A percentile compares a stretch with the other conserved stretches of the same genome.
Evolutionary conservation across 1,140 invertebrate species (phyloP).

Genomic region (Elymnias hypermnestra): DNA sequence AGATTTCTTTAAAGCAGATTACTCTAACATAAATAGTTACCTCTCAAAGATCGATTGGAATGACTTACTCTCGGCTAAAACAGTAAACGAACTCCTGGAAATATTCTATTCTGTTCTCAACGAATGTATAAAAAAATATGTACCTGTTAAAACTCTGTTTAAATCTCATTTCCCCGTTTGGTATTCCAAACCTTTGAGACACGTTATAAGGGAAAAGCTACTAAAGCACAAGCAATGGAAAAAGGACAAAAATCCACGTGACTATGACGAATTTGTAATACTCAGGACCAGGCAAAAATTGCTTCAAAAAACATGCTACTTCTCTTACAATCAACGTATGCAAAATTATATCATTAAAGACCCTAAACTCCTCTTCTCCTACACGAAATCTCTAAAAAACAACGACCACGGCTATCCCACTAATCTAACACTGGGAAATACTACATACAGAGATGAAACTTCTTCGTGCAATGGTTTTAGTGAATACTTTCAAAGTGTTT

Average conservation of each 20-base stretch:
- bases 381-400: too few relatives aligned
- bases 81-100: background rate
- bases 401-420: too few relatives aligned
- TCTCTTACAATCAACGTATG: too few relatives aligned
- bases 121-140: background rate
- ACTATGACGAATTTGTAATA: background rate
- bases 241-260: background rate
- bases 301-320: too few relatives aligned
- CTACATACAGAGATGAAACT: too few relatives aligned
- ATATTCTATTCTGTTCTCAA: background rate
- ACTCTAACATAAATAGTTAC: background rate
- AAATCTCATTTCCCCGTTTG: background rate
- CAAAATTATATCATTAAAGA: too few relatives aligned
- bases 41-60: background rate
- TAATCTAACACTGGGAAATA: too few relatives aligned
- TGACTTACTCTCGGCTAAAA: background rate
- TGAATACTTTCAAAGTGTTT: too few relatives aligned
- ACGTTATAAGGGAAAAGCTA: background rate
- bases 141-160: background rate
- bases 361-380: too few relatives aligned
- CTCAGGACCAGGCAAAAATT: too few relatives aligned
- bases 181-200: background rate
- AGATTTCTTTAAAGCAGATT: constrained; percentile 1
- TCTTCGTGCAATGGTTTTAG: too few relatives aligned
- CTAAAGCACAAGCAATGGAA: background rate